phyloP scores from a whole-genome alignment of 2,888 invertebrate species.

The Xanthostigma xanthostigma region DNA sequence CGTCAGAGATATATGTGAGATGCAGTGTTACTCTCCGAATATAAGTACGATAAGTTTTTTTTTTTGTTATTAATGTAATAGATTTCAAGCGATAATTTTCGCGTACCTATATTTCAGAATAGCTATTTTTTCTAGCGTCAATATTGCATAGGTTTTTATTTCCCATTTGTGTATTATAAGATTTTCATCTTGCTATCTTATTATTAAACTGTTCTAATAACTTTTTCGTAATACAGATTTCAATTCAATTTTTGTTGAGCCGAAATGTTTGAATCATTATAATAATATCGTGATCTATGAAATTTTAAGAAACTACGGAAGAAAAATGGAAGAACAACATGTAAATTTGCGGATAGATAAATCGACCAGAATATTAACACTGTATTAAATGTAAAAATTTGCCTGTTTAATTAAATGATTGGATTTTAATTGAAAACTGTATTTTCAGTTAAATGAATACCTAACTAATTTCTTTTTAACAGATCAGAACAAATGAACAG shows the following conservation, averaged over 20 bases:
- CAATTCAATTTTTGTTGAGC: constrained; percentile 22
- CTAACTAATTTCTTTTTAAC: too few species aligned
- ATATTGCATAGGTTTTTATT: not conserved
- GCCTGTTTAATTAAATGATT: too few species aligned
- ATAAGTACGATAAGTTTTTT: not conserved
- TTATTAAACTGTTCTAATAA: not conserved
- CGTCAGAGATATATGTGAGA: constrained; percentile 25
- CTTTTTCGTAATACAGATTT: constrained; percentile 9
- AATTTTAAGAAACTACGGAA: constrained; percentile 22
- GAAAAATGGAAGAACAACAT: constrained; percentile 22
- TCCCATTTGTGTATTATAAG: too few species aligned
- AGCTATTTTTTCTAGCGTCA: not conserved
- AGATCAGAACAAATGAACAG: too few species aligned
- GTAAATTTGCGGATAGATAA: constrained; percentile 24
- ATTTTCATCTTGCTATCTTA: too few species aligned
- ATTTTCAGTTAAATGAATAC: too few species aligned
- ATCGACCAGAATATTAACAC: too few species aligned
- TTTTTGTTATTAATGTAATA: too few species aligned
- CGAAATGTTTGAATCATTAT: constrained; percentile 22
- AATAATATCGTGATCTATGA: constrained; percentile 23
- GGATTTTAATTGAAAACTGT: too few species aligned
- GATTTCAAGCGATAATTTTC: too few species aligned
- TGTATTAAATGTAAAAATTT: too few species aligned
- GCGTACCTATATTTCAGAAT: too few species aligned
- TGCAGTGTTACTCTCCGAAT: constrained; percentile 20